phyloP scores from a whole-genome alignment of 2,113 vertebrate genomes.

The Mirounga angustirostris region DNA sequence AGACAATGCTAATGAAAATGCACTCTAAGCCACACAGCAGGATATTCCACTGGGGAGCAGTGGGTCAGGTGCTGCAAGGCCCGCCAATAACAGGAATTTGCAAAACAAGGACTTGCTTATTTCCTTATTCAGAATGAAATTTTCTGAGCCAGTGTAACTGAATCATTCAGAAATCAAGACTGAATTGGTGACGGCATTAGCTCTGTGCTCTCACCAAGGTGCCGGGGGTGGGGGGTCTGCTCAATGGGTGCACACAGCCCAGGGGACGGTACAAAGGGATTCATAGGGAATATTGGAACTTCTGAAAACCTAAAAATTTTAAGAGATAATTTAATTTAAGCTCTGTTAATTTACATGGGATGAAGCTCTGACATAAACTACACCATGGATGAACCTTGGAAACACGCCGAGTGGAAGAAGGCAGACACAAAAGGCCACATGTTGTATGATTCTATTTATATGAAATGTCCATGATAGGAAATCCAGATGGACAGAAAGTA shows the following conservation, averaged over 20 bases:
- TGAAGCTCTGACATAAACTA: neutral
- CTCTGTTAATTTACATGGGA: neutral
- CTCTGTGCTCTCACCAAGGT: neutral
- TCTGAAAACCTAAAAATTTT: neutral
- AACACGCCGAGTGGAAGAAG: neutral
- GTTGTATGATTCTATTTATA: no score
- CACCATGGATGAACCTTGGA: neutral
- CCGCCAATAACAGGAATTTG: neutral
- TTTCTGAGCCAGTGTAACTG: neutral
- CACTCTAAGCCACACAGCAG: rapidly evolving
- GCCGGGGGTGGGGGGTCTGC: neutral
- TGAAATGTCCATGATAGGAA: no score
- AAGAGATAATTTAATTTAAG: neutral
- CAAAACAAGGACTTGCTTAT: neutral
- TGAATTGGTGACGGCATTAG: neutral
- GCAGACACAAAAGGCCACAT: neutral
- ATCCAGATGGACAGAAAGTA: no score
- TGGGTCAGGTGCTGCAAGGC: neutral
- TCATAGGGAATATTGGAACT: neutral
- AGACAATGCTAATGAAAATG: neutral
- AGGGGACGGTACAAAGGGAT: neutral
- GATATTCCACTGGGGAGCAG: neutral
- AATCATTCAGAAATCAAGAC: neutral
- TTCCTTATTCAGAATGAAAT: neutral
- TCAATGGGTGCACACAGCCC: no score